phyloP scores from a whole-genome alignment of 1,140 invertebrate genomes.

The Schlechtendalia chinensis region DNA sequence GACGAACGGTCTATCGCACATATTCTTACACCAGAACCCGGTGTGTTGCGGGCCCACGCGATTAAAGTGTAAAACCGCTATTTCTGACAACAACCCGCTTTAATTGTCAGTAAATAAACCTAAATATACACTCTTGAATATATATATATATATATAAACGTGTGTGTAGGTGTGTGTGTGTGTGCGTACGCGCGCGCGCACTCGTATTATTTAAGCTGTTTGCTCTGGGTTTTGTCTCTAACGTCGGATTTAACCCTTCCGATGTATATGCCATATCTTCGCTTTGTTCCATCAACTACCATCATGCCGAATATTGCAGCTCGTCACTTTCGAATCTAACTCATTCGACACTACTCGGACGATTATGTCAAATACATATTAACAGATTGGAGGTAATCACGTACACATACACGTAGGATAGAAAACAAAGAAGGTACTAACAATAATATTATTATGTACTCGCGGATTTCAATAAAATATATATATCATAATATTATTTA shows the following conservation, averaged over 20 bases:
- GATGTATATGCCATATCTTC: too few relatives aligned
- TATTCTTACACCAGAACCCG: neutral
- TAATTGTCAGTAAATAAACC: constrained; percentile 31
- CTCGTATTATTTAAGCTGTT: neutral
- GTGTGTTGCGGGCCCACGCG: neutral
- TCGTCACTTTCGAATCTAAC: neutral
- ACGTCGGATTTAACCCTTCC: neutral
- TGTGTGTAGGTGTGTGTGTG: neutral
- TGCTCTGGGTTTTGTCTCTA: neutral
- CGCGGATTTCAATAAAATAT: too few relatives aligned
- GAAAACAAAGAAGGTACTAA: neutral
- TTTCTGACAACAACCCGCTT: constrained; percentile 20
- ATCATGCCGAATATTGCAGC: too few relatives aligned
- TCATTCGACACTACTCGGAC: neutral
- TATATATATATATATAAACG: neutral
- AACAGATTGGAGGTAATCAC: neutral
- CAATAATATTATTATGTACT: neutral
- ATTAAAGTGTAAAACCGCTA: neutral
- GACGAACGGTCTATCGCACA: neutral
- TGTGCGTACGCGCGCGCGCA: too few relatives aligned
- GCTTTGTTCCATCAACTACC: neutral
- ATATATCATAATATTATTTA: neutral
- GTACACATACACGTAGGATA: neutral
- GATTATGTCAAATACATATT: neutral
- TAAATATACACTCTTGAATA: neutral